Conservation (phyloP, 1,140 invertebrate species). For the Anadara kagoshimensis region DNA sequence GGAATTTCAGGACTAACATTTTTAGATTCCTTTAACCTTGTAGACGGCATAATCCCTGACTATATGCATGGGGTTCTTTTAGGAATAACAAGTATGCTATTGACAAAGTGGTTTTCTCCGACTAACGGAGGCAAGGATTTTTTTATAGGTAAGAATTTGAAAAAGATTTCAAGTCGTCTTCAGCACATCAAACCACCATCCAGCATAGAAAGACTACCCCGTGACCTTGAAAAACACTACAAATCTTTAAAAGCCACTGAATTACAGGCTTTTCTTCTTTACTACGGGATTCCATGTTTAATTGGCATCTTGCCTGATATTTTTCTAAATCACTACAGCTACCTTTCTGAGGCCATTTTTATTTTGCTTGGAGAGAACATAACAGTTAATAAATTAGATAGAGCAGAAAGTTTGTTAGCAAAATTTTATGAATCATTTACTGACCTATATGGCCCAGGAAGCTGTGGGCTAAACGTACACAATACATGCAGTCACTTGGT, state of each 20-base stretch:
- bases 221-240: slow-evolving; percentile 39
- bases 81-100: slow-evolving; percentile 30
- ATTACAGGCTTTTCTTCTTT: slow-evolving; percentile 37
- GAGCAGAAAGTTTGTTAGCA: slow-evolving; percentile 26
- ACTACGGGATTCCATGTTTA: slow-evolving; percentile 40
- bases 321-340: slow-evolving; percentile 34
- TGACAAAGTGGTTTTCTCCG: slow-evolving; percentile 30
- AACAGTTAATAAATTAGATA: slow-evolving; percentile 2
- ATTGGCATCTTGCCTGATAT: slow-evolving; percentile 25
- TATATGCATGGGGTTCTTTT: slow-evolving; percentile 47
- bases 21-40: slow-evolving; percentile 25
- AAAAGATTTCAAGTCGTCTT: slow-evolving; percentile 23
- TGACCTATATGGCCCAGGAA: slow-evolving; percentile 22
- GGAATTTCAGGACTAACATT: slow-evolving; percentile 28
- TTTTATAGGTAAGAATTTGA: slow-evolving; percentile 36
- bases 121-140: slow-evolving; percentile 16
- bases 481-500: slow-evolving; percentile 35
- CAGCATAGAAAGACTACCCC: slow-evolving; percentile 34
- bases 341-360: slow-evolving; percentile 36
- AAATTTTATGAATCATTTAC: slow-evolving; percentile 35
- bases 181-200: slow-evolving; percentile 32
- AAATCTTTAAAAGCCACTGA: slow-evolving; percentile 33
- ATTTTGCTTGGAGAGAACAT: slow-evolving; percentile 41
- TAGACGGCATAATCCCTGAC: slow-evolving; percentile 21
- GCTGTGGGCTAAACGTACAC: slow-evolving; percentile 44